phyloP scores from a whole-genome alignment of 2,888 invertebrate genomes.

The Ommatoiulus sabulosus region DNA sequence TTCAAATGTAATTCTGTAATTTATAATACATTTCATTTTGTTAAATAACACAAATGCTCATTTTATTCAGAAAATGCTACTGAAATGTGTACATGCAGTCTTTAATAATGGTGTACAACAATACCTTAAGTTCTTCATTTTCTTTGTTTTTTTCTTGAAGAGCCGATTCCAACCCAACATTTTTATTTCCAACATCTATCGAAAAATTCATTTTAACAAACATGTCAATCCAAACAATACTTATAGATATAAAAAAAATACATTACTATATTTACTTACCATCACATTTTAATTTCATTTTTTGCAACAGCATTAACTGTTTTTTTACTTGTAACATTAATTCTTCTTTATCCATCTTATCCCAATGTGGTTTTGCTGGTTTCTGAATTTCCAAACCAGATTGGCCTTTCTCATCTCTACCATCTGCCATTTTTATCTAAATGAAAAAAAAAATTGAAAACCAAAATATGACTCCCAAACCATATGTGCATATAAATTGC shows the following conservation, averaged over 20 bases:
- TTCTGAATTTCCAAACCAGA: not conserved
- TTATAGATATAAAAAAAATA: not conserved
- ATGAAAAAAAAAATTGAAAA: not conserved
- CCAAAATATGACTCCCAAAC: not conserved
- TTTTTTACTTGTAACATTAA: constrained; percentile 68
- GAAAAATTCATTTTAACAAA: not conserved
- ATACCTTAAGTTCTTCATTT: constrained; percentile 60
- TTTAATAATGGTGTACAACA: not conserved
- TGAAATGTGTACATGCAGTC: not conserved
- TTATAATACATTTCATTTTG: no score
- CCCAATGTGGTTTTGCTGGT: not conserved
- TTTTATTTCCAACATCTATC: constrained; percentile 62
- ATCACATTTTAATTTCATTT: constrained; percentile 66
- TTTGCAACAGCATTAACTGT: constrained; percentile 66
- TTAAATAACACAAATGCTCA: no score
- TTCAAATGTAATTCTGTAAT: no score
- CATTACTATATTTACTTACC: constrained; percentile 63
- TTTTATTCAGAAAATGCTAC: not conserved
- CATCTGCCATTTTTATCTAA: not conserved
- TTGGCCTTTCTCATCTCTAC: not conserved
- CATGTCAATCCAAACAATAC: not conserved
- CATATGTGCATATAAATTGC: not conserved
- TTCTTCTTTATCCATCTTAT: constrained; percentile 64
- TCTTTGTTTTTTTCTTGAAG: constrained; percentile 61
- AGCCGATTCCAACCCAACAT: constrained; percentile 61